phyloP scores from a whole-genome alignment of 2,888 invertebrate species.

The Himalopsyche kuldschensis region DNA sequence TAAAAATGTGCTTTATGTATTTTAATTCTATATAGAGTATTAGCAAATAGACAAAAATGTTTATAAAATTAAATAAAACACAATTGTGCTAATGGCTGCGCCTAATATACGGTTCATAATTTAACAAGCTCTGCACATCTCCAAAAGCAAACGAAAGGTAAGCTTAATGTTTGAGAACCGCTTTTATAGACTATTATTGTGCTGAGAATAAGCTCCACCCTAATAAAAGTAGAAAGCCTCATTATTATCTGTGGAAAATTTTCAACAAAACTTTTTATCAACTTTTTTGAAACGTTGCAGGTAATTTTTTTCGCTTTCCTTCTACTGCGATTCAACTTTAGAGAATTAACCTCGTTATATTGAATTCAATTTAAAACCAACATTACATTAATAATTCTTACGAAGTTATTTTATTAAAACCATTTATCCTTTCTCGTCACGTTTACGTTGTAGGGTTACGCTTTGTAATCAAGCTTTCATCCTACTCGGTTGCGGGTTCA shows the following conservation, averaged over 20 bases:
- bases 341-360: not conserved
- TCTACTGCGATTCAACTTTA: not conserved
- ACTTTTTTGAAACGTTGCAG: not conserved
- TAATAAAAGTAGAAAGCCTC: not conserved
- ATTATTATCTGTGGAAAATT: not conserved
- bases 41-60: too few relatives aligned
- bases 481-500: too few relatives aligned
- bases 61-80: too few relatives aligned
- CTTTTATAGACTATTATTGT: not conserved
- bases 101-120: not conserved
- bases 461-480: too few relatives aligned
- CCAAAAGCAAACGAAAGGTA: not conserved
- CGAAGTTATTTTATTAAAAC: too few relatives aligned
- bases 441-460: too few relatives aligned
- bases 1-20: too few relatives aligned
- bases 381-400: too few relatives aligned
- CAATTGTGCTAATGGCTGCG: too few relatives aligned
- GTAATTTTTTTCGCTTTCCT: not conserved
- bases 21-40: too few relatives aligned
- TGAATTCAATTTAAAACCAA: too few relatives aligned
- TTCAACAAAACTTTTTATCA: not conserved
- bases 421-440: too few relatives aligned
- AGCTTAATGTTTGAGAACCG: not conserved
- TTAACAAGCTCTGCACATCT: not conserved
- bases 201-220: not conserved